Evolutionary conservation across 2,888 invertebrate species (phyloP), one percentile per base, ranked within the genome.

Genomic region (Ganaspis brasiliensis): DNA sequence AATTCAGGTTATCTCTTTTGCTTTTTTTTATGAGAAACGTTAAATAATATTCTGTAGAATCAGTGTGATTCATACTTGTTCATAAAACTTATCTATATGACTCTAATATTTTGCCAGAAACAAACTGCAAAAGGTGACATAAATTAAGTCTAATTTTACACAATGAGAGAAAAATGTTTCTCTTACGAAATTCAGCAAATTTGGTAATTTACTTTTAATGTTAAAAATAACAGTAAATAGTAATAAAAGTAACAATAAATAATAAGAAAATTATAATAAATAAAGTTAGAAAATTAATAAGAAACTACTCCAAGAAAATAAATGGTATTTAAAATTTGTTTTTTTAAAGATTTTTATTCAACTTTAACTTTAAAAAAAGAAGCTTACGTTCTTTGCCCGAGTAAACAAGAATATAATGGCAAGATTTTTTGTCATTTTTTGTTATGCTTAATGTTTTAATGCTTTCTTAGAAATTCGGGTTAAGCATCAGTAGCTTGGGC

Each of bases 41-140:
- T 63, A 63, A 63, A 63, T 63, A 63, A 63, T 63, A 63, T 63
- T 37, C 63, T 63, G 63, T 63, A 63, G 63, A 63, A 40, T n/a
- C n/a, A 63, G 37, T 37, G 63, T 63, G 63, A 63, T 63, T 63
- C 63, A 63, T 37, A 63, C 37, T 37, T 63, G 63, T 63, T 21
- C 63, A 37, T 63, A 63, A 63, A 63, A 63, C 21, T 40, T 63
- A 63, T 63, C 63, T 63, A 63, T 63, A 40, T 63, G 37, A 37
- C 63, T 40, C 63, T 63, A 40, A 12, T 21, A 5, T 40, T 16
- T n/a, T 14, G 49, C 49, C 49, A 49, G 49, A 49, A n/a, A 49
- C n/a, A 49, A 49, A 49, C n/a, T 49, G 49, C 49, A 49, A 49
- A n/a, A 49, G 14, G 49, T n/a, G 49, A n/a, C 49, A 49, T 14